A percentile compares a stretch with the other conserved stretches of the same genome.
Evolutionary conservation across 2,888 invertebrate species (phyloP).

Genomic region (Sminthurinus aureus): DNA sequence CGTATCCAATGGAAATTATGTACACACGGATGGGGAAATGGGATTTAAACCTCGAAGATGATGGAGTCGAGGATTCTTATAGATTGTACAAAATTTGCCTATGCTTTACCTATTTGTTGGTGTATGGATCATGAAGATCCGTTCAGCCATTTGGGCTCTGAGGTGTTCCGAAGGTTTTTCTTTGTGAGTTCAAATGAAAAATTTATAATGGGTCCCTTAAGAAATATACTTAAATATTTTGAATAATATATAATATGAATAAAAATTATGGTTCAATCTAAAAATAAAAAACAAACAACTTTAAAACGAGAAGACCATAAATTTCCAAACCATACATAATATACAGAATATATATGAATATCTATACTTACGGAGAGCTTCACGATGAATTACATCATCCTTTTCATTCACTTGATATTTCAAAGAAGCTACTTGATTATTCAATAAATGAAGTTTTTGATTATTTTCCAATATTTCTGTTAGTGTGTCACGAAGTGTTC

Average conservation of each 20-base stretch:
- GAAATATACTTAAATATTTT: no score
- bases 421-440: constrained; percentile 12
- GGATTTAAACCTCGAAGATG: no score
- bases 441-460: constrained; percentile 21
- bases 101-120: no score
- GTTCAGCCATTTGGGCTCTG: no score
- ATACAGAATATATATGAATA: not conserved
- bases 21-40: no score
- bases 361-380: constrained; percentile 24
- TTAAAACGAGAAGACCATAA: not conserved
- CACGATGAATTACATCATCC: constrained; percentile 37
- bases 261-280: not conserved
- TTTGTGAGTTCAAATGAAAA: no score
- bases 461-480: constrained; percentile 22
- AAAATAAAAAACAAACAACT: not conserved
- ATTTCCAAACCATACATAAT: not conserved
- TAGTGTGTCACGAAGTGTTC: constrained; percentile 49
- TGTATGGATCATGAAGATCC: no score
- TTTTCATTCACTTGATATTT: constrained; percentile 36
- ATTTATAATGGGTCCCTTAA: no score
- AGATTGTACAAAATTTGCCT: no score
- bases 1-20: no score
- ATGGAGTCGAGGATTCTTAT: no score
- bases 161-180: no score
- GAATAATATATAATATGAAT: not conserved